phyloP scores from a whole-genome alignment of 2,888 invertebrate genomes.

The Plagiodera versicolora region DNA sequence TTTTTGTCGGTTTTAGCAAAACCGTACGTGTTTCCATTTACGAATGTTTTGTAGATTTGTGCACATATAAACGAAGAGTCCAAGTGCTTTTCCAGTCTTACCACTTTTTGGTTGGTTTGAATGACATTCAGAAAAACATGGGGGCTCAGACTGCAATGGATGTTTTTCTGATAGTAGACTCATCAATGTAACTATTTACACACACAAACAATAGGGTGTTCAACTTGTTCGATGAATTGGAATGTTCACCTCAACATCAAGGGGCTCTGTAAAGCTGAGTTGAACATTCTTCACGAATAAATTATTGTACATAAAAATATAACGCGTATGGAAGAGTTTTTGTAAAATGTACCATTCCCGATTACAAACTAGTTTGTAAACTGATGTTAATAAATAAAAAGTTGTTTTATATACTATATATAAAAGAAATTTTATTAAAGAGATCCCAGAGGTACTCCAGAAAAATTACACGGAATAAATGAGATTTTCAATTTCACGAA shows the following conservation, averaged over 20 bases:
- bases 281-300: conserved; percentile 10
- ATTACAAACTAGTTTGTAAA: conserved; percentile 54
- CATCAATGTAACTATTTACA: conserved; percentile 44
- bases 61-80: too few species aligned
- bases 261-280: background rate
- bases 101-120: too few species aligned
- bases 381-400: conserved; percentile 57
- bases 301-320: conserved; percentile 16
- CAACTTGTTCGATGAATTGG: conserved; percentile 9
- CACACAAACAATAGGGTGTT: conserved; percentile 29
- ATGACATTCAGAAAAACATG: too few species aligned
- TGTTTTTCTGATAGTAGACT: conserved; percentile 6
- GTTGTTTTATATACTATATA: conserved; percentile 56
- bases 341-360: conserved; percentile 52
- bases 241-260: background rate
- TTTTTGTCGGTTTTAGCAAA: too few species aligned
- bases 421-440: conserved; percentile 53
- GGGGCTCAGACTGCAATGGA: too few species aligned
- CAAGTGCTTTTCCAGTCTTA: too few species aligned
- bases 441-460: conserved; percentile 38
- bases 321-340: conserved; percentile 45
- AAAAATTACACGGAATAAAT: conserved; percentile 18
- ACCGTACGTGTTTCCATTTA: too few species aligned
- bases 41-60: too few species aligned
- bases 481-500: background rate